Evolutionary conservation across 2,113 vertebrate genomes (phyloP), one percentile per base, ranked within the genome.

Genomic region (Epinephelus lanceolatus): DNA sequence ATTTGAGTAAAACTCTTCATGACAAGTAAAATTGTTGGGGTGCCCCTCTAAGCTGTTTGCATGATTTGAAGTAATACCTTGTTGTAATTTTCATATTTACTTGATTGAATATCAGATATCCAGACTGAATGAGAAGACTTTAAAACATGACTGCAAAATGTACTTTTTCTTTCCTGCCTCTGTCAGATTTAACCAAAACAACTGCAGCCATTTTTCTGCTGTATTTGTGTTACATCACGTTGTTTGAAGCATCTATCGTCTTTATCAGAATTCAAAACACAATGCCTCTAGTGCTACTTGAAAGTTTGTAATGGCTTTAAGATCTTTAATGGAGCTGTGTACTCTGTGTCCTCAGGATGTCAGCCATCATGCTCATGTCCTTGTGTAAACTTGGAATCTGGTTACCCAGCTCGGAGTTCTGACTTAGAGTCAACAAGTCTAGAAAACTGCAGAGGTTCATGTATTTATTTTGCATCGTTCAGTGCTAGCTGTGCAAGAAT

Each of bases 291-390:
- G 53, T 55, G n/a, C 57, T 51, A 30, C 42, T 63, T 84, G 9
- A 72, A 70, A 57, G 42, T 62, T 72, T 56, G 67, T 63, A 77
- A 71, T 68, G 65, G 73, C 76, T 68, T 18, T 23, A 60, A 66
- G 65, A 68, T 67, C 51, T 47, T 69, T 67, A 33, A 52, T 74
- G 66, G 33, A 73, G 30, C 25, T 18, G 57, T 19, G 19, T 18
- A 57, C 21, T 10, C 60, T 0, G 14, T 27, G 73, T 71, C 33
- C 68, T 59, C 42, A 14, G 6, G n/a, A 0, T 63, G 67, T 45
- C 72, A 53, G 49, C 62, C 27, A 23, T 53, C 75, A 19, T 13
- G 55, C 13, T 51, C 52, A 27, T 33, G 55, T 53, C 72, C 14
- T 62, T 49, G 23, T 33, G 72, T 25, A 40, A 75, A 80, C 23